Evolutionary conservation across 2,113 vertebrate species (phyloP).

Genomic region (Theristicus caerulescens): DNA sequence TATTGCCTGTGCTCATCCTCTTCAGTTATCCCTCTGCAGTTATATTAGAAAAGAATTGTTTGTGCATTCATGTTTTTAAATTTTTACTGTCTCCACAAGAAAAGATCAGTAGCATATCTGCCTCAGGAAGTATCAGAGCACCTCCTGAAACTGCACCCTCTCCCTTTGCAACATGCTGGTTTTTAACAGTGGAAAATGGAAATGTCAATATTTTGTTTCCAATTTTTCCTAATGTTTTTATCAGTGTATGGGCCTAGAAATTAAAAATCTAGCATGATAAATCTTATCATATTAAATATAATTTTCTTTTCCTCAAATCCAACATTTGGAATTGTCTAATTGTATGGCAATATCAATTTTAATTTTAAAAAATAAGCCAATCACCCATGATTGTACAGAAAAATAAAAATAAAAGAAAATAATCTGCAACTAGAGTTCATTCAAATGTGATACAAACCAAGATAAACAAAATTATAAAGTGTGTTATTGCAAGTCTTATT

Average conservation of each 20-base stretch:
- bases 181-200: background rate
- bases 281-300: background rate
- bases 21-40: background rate
- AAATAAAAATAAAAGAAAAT: background rate
- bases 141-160: background rate
- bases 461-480: background rate
- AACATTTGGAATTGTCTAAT: background rate
- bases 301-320: background rate
- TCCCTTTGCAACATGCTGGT: accelerated
- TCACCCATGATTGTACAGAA: background rate
- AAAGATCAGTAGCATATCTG: background rate
- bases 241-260: background rate
- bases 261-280: accelerated
- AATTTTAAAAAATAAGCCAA: background rate
- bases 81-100: background rate
- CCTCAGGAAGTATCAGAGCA: background rate
- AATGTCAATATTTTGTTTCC: background rate
- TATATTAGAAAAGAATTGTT: background rate
- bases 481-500: background rate
- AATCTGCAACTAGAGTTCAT: background rate
- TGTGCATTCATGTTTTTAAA: background rate
- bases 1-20: background rate
- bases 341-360: background rate
- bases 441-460: background rate
- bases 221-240: background rate